Evolutionary conservation across 2,113 vertebrate genomes (phyloP).

Genomic region (Craseonycteris thonglongyai): DNA sequence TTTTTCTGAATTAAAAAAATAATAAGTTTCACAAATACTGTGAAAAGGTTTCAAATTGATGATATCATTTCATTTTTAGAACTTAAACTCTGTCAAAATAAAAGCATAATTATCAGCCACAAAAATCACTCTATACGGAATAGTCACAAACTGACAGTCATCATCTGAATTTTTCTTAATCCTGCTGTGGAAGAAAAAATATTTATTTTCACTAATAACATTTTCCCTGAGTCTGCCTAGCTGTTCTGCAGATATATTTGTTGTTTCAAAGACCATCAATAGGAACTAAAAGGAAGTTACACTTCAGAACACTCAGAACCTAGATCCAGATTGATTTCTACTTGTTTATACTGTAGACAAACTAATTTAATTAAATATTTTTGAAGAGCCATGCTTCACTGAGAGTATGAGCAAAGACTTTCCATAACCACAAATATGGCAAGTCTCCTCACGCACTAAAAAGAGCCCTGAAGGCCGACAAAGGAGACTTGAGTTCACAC

Average conservation of each 20-base stretch:
- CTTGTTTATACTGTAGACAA: constrained; percentile 34
- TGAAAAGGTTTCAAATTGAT: background rate
- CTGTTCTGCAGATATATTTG: background rate
- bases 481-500: background rate
- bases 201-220: background rate
- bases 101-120: background rate
- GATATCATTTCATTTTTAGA: background rate
- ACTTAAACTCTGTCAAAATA: background rate
- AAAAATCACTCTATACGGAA: background rate
- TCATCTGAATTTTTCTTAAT: background rate
- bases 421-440: background rate
- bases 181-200: background rate
- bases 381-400: background rate
- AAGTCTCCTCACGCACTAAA: background rate
- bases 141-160: background rate
- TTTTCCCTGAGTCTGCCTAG: background rate
- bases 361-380: constrained; percentile 39
- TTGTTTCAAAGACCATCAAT: background rate
- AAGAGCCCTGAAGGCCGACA: background rate
- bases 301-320: constrained; percentile 2
- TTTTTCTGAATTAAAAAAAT: background rate
- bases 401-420: background rate
- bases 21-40: background rate
- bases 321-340: background rate
- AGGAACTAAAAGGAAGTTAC: constrained; percentile 22